Evolutionary conservation across 2,113 vertebrate species (phyloP), one percentile per base, ranked within the genome.

Genomic region (Calidris pygmaea): DNA sequence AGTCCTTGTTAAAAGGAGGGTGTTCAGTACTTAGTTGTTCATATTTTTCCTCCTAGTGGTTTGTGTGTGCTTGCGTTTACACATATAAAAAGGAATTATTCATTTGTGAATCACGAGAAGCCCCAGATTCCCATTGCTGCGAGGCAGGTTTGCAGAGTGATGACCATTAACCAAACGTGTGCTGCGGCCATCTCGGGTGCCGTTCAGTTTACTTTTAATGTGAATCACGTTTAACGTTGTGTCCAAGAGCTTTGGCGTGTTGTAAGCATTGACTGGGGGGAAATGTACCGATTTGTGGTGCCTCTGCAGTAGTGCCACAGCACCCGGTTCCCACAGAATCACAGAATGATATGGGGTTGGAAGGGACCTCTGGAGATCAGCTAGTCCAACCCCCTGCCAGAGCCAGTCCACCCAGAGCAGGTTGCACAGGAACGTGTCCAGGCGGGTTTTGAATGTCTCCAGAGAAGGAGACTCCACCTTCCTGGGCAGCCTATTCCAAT

Each of bases 301-400:
- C 43, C 34, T 35, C 30, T 19, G 56, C 43, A 7, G 21, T 32
- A 11, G 29, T 34, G 55, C n/a, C 63, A 45, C 17, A 37, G 63
- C 21, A 41, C 48, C 32, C 0, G 0, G 7, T 47, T 52, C 9
- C 43, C 43, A 48, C 21, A 48, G 47, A 22, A 48, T 48, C 47
- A 48, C 47, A 48, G 47, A 48, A 23, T 48, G 47, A 12, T 48
- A 23, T 6, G 47, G 47, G 21, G 47, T 48, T 48, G 47, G 21
- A 23, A 48, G 11, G 47, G 47, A 48, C 47, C 47, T 23, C 47
- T 23, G 47, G 21, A 48, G 47, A 48, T 48, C 47, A 48, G 6
- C 47, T 48, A 48, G 21, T 48, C 21, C 47, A 48, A 48, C 47
- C 21, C 47, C 21, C 21, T 48, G 47, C 47, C 21, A 48, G 22